phyloP scores from a whole-genome alignment of 2,797 vertebrate species.

The Hemitrygon akajei region DNA sequence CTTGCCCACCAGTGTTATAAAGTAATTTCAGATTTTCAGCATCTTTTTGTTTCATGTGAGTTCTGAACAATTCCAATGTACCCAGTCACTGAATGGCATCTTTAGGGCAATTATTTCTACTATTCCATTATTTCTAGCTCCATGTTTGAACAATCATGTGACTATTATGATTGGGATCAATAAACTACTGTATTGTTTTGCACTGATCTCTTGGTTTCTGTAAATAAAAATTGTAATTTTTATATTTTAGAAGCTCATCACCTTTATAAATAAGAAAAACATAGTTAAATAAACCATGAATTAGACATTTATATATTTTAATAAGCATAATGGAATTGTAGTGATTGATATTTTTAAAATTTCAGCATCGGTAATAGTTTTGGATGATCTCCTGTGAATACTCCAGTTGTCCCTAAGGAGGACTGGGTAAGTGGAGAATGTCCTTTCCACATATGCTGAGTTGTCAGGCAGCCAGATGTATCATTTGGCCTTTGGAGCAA shows the following conservation, averaged over 20 bases:
- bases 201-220: background rate
- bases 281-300: background rate
- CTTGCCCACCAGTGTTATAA: background rate
- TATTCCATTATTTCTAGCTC: background rate
- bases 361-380: background rate
- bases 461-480: constrained; percentile 16
- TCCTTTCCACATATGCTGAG: constrained; percentile 6
- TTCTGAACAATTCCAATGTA: background rate
- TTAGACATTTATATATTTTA: background rate
- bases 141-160: background rate
- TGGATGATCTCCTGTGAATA: constrained; percentile 8
- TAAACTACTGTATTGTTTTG: background rate
- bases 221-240: background rate
- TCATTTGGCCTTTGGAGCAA: background rate
- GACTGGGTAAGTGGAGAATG: constrained; percentile 1
- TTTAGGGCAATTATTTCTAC: background rate
- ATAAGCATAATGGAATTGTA: background rate
- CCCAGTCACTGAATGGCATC: background rate
- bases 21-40: background rate
- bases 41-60: background rate
- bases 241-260: background rate
- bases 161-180: background rate
- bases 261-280: background rate
- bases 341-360: background rate
- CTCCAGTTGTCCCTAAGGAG: background rate